Base-by-base conservation (phyloP, 2,797 vertebrate genomes). In the Gouania willdenowi region DNA sequence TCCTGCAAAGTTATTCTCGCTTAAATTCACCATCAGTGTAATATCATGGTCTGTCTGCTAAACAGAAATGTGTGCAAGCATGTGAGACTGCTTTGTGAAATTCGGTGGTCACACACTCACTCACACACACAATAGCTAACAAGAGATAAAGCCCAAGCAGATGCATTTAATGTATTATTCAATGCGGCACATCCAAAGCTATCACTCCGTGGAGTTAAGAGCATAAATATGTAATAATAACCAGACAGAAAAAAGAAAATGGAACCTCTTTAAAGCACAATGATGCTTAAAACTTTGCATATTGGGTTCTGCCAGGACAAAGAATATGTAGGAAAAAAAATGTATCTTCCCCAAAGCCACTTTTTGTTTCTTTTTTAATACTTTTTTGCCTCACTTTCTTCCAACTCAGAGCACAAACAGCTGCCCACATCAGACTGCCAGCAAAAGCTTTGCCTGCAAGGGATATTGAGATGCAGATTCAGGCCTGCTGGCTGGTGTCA, bases 81-180 rank as follows among this genome's bases (percentile, higher is more conserved):
- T 41, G 28, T 51, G 32, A 53, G 30, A 39, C 49, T 38, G 34
- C 40, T 45, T 34, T 47, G 31, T 41, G 30, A 61, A 48, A 65
- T 46, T 47, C 40, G 22, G 15, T 10, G 35, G 32, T 59, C 37
- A 26, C 56, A 46, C 39, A 39, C 62, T 14, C 3, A 2, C 35
- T 9, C 50, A 14, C 40, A 35, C 48, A 37, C 60, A 72, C 66
- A 62, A 64, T 38, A 60, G 51, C 55, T 58, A 54, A 59, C 64
- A 54, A 66, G 57, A 72, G 59, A 75, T 45, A 18, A 51, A 41
- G 58, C 62, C 59, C 14, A 44, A 83, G 64, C 66, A 75, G 76
- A 83, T 75, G 69, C 77, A 71, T 84, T 84, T 79, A 72, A 88
- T 88, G 72, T 85, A 82, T 87, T 83, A 88, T 88, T 88, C 77